Conservation (phyloP, 2,797 vertebrate species). For the Lindbergichthys nudifrons region DNA sequence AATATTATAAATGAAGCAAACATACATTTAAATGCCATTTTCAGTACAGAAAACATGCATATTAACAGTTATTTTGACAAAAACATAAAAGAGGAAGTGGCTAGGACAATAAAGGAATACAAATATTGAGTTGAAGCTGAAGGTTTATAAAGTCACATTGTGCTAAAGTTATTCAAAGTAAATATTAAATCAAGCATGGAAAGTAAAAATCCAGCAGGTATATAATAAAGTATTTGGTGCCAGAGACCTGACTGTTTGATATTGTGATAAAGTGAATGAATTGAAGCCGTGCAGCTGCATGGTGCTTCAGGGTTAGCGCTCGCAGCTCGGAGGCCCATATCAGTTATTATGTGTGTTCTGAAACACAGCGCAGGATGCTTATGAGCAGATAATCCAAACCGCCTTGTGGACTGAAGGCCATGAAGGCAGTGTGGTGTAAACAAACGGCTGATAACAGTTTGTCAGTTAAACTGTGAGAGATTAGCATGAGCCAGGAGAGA, state of each 20-base stretch:
- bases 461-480: slow-evolving; percentile 71
- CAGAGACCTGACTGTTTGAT: not conserved
- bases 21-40: not conserved
- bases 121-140: not conserved
- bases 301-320: slow-evolving; percentile 33
- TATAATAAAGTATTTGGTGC: not conserved
- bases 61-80: not conserved
- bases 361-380: slow-evolving; percentile 32
- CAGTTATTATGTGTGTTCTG: slow-evolving; percentile 26
- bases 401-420: slow-evolving; percentile 46
- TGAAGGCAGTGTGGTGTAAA: slow-evolving; percentile 57
- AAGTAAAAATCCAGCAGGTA: not conserved
- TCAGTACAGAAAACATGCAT: not conserved
- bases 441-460: slow-evolving; percentile 69
- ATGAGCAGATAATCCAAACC: slow-evolving; percentile 65
- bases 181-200: not conserved
- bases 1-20: not conserved
- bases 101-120: not conserved
- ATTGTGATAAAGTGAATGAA: slow-evolving; percentile 21
- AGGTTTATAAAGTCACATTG: not conserved
- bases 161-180: not conserved
- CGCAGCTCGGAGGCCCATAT: slow-evolving; percentile 19
- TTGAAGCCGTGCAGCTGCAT: slow-evolving; percentile 26
- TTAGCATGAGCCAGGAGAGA: slow-evolving; percentile 33
- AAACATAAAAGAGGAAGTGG: not conserved